Evolutionary conservation across 1,140 invertebrate species (phyloP).

Genomic region (Drosophila triauraria): DNA sequence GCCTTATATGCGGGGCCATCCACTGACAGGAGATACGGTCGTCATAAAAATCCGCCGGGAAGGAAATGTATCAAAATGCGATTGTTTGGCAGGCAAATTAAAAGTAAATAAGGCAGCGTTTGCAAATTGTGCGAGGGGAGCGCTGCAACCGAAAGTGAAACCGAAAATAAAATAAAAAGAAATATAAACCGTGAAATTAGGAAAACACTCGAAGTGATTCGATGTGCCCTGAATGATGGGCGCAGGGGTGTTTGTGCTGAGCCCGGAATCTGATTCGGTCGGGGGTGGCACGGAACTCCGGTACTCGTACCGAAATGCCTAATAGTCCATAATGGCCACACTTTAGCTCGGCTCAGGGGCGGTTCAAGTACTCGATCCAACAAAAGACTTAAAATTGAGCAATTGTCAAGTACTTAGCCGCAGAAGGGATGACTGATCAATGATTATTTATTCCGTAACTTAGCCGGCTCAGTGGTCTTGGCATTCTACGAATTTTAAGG

Average conservation of each 20-base stretch:
- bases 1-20: conserved; percentile 19
- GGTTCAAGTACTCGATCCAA: conserved; percentile 2
- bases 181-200: conserved; percentile 75
- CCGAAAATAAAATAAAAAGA: conserved; percentile 50
- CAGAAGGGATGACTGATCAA: neutral
- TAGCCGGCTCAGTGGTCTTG: neutral
- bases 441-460: neutral
- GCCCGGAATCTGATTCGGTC: conserved; percentile 1
- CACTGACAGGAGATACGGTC: conserved; percentile 27
- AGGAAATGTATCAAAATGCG: conserved; percentile 53
- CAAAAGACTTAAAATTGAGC: conserved; percentile 21
- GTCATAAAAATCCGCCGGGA: conserved; percentile 54
- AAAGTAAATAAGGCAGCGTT: conserved; percentile 77
- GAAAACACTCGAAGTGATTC: conserved; percentile 80
- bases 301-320: conserved; percentile 24
- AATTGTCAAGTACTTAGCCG: conserved; percentile 35
- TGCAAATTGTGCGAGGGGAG: conserved; percentile 21
- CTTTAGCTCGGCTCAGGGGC: conserved; percentile 43
- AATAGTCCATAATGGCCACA: conserved; percentile 65
- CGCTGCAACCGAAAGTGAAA: conserved; percentile 1
- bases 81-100: conserved; percentile 77
- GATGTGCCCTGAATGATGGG: conserved; percentile 39
- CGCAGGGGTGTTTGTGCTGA: conserved; percentile 16
- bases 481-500: too few relatives aligned
- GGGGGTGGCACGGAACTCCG: conserved; percentile 14